Percentiles rank a stretch among this genome's conserved stretches.
These are phyloP conservation scores for Melanotaenia nigrans DNA, from an alignment of 2,797 vertebrate species.

Conservation along the genomic window DNA sequence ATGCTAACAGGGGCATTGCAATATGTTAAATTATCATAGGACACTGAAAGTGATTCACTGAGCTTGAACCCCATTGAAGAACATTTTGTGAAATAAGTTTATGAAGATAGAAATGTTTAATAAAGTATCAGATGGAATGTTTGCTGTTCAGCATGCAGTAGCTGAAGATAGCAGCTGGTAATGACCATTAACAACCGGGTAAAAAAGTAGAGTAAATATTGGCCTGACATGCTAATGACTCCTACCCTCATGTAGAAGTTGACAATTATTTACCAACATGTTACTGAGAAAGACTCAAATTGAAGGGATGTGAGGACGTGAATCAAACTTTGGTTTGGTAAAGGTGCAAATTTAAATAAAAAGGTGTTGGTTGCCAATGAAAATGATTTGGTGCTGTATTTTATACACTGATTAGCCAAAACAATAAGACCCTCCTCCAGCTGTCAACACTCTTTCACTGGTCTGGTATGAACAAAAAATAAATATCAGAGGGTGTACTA, in stretches of 20 bases:
- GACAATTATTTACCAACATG: background rate
- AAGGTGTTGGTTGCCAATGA: too few species aligned
- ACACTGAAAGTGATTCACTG: background rate
- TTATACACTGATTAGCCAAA: too few species aligned
- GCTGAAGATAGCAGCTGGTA: background rate
- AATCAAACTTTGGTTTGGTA: background rate
- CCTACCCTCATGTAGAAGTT: background rate
- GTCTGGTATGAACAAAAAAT: too few species aligned
- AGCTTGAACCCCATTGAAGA: background rate
- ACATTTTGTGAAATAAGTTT: background rate
- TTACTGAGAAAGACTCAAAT: background rate
- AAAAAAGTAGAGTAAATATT: background rate
- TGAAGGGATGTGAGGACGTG: background rate
- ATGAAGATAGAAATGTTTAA: background rate
- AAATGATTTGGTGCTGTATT: too few species aligned
- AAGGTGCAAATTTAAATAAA: background rate
- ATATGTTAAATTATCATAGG: background rate
- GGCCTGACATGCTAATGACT: background rate
- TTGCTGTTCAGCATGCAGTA: too few species aligned
- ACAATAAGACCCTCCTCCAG: too few species aligned
- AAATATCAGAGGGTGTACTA: too few species aligned
- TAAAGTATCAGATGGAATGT: background rate
- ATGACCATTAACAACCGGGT: background rate
- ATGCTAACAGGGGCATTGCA: background rate
- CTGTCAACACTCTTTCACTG: too few species aligned